Evolutionary conservation across 1,140 invertebrate species (phyloP).

Genomic region (Venturia canescens): DNA sequence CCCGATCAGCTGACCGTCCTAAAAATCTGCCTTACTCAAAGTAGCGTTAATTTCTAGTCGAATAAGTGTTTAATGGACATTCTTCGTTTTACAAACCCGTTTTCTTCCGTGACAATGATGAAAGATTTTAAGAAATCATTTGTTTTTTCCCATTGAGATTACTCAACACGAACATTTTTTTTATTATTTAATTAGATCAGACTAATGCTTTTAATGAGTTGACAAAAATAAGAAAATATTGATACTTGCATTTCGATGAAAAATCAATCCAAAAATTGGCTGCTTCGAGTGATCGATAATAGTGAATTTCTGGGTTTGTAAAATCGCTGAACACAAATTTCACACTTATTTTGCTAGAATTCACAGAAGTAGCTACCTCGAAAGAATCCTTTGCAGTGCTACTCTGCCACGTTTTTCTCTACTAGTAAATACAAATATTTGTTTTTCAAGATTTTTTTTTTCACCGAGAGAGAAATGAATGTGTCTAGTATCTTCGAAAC

Average conservation of each 20-base stretch:
- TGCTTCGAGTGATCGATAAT: too few relatives aligned
- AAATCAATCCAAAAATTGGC: not conserved
- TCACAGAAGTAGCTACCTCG: not conserved
- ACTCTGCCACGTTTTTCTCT: not conserved
- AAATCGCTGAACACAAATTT: not conserved
- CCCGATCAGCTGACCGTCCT: constrained; percentile 9
- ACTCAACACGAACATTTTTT: too few relatives aligned
- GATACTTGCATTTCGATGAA: too few relatives aligned
- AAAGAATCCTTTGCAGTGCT: not conserved
- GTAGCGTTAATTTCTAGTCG: not conserved
- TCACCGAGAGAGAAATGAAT: not conserved
- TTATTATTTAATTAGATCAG: too few relatives aligned
- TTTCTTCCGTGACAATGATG: not conserved
- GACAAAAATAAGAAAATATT: not conserved
- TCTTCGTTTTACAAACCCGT: not conserved
- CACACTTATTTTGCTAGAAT: not conserved
- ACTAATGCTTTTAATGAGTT: too few relatives aligned
- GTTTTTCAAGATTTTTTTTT: too few relatives aligned
- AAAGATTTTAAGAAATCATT: too few relatives aligned
- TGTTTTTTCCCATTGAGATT: too few relatives aligned
- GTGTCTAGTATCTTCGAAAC: not conserved
- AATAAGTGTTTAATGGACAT: not conserved
- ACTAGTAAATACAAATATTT: not conserved
- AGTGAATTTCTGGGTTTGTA: not conserved
- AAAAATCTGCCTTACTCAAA: not conserved